Percentiles rank a stretch among this genome's conserved stretches.
Evolutionary conservation across 2,888 invertebrate genomes (phyloP).

Genomic region (Agriopis leucophaearia): DNA sequence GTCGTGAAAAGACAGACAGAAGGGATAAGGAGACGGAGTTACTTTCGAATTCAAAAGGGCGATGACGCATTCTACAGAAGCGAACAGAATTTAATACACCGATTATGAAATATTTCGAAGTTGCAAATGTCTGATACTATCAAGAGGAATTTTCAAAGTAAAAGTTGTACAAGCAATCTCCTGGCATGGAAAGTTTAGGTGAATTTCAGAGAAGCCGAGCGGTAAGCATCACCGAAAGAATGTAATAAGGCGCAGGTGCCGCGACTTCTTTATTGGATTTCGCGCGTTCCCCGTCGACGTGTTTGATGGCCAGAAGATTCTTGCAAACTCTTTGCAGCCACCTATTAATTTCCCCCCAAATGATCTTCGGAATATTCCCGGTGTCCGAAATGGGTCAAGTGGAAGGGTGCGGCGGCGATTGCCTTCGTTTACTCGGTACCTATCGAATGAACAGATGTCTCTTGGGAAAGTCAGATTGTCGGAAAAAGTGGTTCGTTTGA

Average conservation of each 20-base stretch:
- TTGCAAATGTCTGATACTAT: conserved; percentile 74
- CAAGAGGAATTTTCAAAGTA: conserved; percentile 80
- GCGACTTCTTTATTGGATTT: conserved; percentile 85
- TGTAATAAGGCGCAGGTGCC: conserved; percentile 85
- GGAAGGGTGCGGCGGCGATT: conserved; percentile 43
- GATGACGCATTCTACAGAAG: conserved; percentile 44
- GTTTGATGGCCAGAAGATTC: conserved; percentile 84
- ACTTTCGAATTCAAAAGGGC: neutral
- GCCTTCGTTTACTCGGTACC: conserved; percentile 39
- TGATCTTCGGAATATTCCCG: conserved; percentile 58
- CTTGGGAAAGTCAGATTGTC: conserved; percentile 32
- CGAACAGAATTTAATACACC: conserved; percentile 58
- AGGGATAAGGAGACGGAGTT: neutral
- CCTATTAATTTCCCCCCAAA: conserved; percentile 75
- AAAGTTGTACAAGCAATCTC: conserved; percentile 82
- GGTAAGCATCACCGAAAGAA: conserved; percentile 80
- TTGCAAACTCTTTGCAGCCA: conserved; percentile 77
- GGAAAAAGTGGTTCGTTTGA: conserved; percentile 36
- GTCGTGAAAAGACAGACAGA: too few relatives aligned
- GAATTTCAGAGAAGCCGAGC: conserved; percentile 70
- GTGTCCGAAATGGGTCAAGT: conserved; percentile 45
- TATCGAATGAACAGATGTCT: conserved; percentile 37
- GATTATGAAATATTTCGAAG: conserved; percentile 70
- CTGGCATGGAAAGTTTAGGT: conserved; percentile 77
- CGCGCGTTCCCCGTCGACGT: conserved; percentile 82